Evolutionary conservation across 1,140 invertebrate genomes (phyloP).

Genomic region (Trachelipus rathkii): DNA sequence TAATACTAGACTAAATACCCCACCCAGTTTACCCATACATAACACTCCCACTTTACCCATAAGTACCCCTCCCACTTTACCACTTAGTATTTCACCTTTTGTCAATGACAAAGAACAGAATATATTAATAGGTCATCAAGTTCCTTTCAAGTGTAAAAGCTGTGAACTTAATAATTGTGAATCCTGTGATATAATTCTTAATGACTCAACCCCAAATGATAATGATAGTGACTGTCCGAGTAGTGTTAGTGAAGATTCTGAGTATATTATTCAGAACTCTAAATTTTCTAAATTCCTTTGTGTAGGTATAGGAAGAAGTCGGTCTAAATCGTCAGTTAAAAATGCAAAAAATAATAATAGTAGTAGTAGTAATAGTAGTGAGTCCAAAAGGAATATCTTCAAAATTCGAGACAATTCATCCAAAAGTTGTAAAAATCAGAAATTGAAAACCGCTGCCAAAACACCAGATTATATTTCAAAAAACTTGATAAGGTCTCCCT

Average conservation of each 20-base stretch:
- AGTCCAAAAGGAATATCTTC: constrained; percentile 29
- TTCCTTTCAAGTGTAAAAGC: constrained; percentile 1
- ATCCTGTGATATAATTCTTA: constrained; percentile 34
- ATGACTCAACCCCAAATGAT: constrained; percentile 36
- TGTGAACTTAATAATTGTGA: constrained; percentile 28
- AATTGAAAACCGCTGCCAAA: constrained; percentile 22
- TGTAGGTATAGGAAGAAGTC: constrained; percentile 43
- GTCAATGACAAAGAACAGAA: too few species aligned
- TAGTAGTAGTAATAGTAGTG: constrained; percentile 24
- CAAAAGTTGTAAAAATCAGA: background rate
- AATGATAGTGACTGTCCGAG: constrained; percentile 45
- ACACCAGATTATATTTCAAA: constrained; percentile 45
- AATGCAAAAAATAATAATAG: constrained; percentile 42
- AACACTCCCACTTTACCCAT: too few species aligned
- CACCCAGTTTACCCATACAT: too few species aligned
- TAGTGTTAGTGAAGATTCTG: constrained; percentile 45
- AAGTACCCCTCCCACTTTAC: too few species aligned
- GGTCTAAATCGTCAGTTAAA: constrained; percentile 43
- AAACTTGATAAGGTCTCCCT: constrained; percentile 46
- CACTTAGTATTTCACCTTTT: too few species aligned
- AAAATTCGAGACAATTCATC: constrained; percentile 38
- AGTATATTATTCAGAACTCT: constrained; percentile 44
- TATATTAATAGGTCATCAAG: background rate
- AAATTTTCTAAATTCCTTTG: constrained; percentile 45
- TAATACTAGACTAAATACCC: too few species aligned